Conservation (phyloP, 2,113 vertebrate species). For the Lichenostomus cassidix region DNA sequence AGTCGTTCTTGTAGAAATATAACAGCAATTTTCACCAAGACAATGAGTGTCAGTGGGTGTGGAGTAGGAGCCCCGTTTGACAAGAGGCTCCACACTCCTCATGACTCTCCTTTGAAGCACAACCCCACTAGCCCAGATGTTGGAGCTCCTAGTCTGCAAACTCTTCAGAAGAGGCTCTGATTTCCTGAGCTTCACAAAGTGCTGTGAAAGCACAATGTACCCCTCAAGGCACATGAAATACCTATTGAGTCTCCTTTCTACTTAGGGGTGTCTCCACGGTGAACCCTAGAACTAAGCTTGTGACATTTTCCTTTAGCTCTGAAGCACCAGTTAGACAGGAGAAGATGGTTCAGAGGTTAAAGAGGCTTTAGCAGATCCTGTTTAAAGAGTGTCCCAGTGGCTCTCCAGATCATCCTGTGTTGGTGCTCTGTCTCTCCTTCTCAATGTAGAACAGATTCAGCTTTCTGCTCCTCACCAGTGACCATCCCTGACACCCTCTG, state of each 20-base stretch:
- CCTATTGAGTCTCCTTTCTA: background rate
- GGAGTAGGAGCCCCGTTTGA: background rate
- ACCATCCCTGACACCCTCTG: background rate
- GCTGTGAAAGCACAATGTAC: background rate
- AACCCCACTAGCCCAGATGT: background rate
- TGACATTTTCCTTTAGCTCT: background rate
- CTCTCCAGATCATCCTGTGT: background rate
- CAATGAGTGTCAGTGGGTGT: background rate
- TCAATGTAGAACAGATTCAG: background rate
- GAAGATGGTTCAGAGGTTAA: background rate
- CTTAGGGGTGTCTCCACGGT: background rate
- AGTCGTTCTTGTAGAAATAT: background rate
- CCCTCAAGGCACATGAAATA: background rate
- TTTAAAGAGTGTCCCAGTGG: background rate
- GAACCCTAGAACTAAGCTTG: background rate
- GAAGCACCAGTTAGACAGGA: background rate
- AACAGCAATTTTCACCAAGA: background rate
- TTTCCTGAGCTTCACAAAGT: background rate
- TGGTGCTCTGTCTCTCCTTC: background rate
- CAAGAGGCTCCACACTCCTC: background rate
- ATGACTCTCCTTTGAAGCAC: background rate
- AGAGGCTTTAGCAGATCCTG: background rate
- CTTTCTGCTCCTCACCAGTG: background rate
- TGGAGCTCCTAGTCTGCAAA: background rate
- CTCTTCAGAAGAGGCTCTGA: background rate